These are phyloP conservation scores for Fukomys damarensis DNA, from an alignment of 2,113 vertebrate species.

Conservation along the genomic window DNA sequence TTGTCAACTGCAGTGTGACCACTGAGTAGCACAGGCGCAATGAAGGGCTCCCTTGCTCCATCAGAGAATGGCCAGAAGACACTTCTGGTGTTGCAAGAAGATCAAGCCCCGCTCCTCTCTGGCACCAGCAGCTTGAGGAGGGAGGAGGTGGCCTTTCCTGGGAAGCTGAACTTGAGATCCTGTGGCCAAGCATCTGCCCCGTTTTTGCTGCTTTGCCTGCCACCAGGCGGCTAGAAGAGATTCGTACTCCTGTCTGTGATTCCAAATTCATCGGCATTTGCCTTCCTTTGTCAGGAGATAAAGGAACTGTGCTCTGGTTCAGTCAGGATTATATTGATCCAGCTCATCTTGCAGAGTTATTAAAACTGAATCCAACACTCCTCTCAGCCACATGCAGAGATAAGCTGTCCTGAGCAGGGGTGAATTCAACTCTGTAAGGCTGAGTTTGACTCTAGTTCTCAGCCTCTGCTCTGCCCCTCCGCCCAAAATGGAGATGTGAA, in stretches of 20 bases:
- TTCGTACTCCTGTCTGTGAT: background rate
- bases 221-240: background rate
- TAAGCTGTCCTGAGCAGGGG: background rate
- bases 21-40: background rate
- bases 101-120: background rate
- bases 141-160: background rate
- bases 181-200: background rate
- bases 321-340: background rate
- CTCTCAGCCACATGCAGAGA: background rate
- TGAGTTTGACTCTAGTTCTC: background rate
- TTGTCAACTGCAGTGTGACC: background rate
- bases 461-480: background rate
- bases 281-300: background rate
- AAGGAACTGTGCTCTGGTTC: background rate
- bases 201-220: background rate
- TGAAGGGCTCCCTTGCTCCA: background rate
- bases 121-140: background rate
- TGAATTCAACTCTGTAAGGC: background rate
- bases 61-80: background rate
- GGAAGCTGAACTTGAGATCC: background rate
- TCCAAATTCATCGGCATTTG: background rate
- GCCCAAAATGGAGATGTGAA: background rate
- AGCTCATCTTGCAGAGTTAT: background rate
- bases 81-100: background rate
- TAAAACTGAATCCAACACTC: background rate